phyloP scores from a whole-genome alignment of 2,888 invertebrate genomes.

The Drosophila nr. perissopoda region DNA sequence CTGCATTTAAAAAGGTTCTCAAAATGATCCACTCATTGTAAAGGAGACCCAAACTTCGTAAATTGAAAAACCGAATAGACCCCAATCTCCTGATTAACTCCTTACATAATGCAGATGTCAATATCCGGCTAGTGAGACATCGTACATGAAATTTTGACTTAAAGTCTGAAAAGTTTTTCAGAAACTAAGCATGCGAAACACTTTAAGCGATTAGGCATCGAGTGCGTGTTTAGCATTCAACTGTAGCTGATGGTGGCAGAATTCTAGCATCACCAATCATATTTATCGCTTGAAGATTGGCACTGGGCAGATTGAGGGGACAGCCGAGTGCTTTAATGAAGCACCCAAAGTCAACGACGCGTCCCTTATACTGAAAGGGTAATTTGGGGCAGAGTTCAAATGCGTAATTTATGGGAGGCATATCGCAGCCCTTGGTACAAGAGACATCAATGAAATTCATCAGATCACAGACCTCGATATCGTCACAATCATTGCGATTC shows the following conservation, averaged over 20 bases:
- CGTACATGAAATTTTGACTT: conserved; percentile 42
- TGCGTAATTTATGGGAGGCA: conserved; percentile 82
- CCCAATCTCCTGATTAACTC: background rate
- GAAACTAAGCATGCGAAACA: conserved; percentile 19
- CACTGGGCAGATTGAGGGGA: conserved; percentile 47
- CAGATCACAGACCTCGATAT: conserved; percentile 89
- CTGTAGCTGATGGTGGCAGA: conserved; percentile 29
- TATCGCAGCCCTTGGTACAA: conserved; percentile 82
- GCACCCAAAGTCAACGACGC: conserved; percentile 81
- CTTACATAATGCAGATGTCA: background rate
- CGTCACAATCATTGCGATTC: conserved; percentile 88
- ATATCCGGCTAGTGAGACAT: background rate
- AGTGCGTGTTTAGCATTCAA: conserved; percentile 14
- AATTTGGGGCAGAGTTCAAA: conserved; percentile 84
- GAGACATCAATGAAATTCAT: conserved; percentile 90
- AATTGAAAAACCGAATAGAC: background rate
- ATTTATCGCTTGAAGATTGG: conserved; percentile 19
- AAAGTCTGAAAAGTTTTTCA: conserved; percentile 3
- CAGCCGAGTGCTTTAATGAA: conserved; percentile 81
- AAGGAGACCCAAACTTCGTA: background rate
- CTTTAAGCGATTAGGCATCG: conserved; percentile 5
- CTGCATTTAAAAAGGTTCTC: background rate
- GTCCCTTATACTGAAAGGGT: conserved; percentile 81
- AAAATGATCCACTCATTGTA: background rate
- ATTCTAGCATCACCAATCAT: conserved; percentile 38